phyloP scores from a whole-genome alignment of 2,113 vertebrate species.

The Tauraco erythrolophus region DNA sequence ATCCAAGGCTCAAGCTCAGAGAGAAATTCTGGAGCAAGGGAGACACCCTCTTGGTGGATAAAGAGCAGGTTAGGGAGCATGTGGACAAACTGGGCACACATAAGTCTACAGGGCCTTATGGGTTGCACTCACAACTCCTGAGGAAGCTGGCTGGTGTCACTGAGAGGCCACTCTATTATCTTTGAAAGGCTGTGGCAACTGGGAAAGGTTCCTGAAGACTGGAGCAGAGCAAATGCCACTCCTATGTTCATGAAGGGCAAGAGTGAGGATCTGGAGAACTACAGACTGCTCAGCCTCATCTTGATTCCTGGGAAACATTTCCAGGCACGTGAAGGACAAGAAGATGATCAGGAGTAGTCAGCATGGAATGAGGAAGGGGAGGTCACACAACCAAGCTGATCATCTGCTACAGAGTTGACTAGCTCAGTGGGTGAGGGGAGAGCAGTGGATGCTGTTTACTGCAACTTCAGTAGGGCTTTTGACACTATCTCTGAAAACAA shows the following conservation, averaged over 20 bases:
- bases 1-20: background rate
- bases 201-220: background rate
- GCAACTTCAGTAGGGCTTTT: background rate
- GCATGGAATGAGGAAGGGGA: background rate
- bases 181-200: background rate
- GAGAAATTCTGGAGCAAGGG: background rate
- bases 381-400: background rate
- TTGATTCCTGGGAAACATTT: background rate
- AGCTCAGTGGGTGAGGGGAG: background rate
- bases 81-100: background rate
- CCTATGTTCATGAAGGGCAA: background rate
- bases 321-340: background rate
- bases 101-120: background rate
- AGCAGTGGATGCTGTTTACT: background rate
- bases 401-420: background rate
- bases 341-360: background rate
- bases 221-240: background rate
- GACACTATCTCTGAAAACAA: background rate
- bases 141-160: background rate
- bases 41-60: background rate
- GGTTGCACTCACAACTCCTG: background rate
- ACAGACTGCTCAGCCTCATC: background rate
- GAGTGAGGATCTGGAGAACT: background rate
- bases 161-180: background rate
- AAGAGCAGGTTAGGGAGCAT: background rate